A percentile compares a stretch with the other conserved stretches of the same genome.
phyloP scores from a whole-genome alignment of 2,797 vertebrate genomes.

The Pterois miles region DNA sequence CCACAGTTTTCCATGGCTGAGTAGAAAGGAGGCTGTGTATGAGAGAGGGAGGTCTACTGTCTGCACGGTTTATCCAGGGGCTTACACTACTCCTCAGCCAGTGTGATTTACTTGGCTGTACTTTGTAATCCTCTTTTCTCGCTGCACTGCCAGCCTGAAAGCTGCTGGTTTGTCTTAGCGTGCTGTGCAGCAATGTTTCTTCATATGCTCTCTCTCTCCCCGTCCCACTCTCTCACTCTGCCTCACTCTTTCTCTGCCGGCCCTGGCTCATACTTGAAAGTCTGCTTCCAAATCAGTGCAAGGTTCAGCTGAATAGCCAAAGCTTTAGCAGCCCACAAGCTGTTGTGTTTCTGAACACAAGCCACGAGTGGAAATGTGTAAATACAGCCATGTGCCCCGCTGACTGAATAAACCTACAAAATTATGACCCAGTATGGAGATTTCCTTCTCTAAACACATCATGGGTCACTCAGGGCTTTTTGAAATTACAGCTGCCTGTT shows the following conservation, averaged over 20 bases:
- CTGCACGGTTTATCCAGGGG: slow-evolving; percentile 73
- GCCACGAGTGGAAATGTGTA: slow-evolving; percentile 50
- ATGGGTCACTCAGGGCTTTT: neutral
- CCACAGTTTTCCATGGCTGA: slow-evolving; percentile 47
- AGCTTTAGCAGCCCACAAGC: slow-evolving; percentile 42
- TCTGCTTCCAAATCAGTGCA: slow-evolving; percentile 44
- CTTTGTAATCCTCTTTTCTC: slow-evolving; percentile 66
- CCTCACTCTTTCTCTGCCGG: slow-evolving; percentile 27
- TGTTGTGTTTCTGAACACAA: slow-evolving; percentile 49
- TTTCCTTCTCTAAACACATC: slow-evolving; percentile 22
- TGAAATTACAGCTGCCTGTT: neutral
- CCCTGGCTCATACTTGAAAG: slow-evolving; percentile 22
- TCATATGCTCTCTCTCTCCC: slow-evolving; percentile 39
- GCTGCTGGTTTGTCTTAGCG: slow-evolving; percentile 57
- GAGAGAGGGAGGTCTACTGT: slow-evolving; percentile 65
- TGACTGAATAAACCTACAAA: slow-evolving; percentile 35
- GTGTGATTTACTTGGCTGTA: slow-evolving; percentile 73
- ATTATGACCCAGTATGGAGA: slow-evolving; percentile 13
- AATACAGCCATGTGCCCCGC: slow-evolving; percentile 45
- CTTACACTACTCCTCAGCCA: slow-evolving; percentile 68
- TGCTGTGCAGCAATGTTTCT: slow-evolving; percentile 38
- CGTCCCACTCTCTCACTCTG: slow-evolving; percentile 1
- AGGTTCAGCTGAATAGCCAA: slow-evolving; percentile 53
- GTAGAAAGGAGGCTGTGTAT: slow-evolving; percentile 36
- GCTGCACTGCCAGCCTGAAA: slow-evolving; percentile 61